These are phyloP conservation scores for Zalophus californianus DNA, from an alignment of 2,797 vertebrate genomes.

Conservation along the genomic window DNA sequence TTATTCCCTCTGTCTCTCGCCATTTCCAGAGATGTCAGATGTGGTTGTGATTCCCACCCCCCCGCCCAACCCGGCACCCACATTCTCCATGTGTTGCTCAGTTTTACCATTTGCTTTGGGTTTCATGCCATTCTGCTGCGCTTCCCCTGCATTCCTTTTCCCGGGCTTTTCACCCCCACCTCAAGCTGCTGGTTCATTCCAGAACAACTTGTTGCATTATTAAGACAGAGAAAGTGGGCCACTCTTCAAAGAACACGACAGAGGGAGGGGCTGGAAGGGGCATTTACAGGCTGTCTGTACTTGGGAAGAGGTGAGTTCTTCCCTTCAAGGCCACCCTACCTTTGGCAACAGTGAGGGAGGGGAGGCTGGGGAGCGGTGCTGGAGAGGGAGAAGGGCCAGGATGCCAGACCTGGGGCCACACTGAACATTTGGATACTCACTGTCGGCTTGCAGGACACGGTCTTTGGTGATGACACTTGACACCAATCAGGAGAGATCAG, in stretches of 20 bases:
- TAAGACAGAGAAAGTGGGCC: neutral
- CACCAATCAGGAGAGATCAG: neutral
- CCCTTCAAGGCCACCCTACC: neutral
- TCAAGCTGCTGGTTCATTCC: constrained; percentile 66
- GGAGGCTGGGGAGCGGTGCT: too few relatives aligned
- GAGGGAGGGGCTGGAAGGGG: neutral
- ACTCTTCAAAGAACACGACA: neutral
- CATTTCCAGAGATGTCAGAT: constrained; percentile 77
- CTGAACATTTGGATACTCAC: fast-evolving
- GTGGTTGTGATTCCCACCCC: constrained; percentile 71
- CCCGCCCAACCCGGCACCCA: constrained; percentile 53
- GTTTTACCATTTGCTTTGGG: constrained; percentile 81
- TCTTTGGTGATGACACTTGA: neutral
- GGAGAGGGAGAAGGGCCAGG: neutral
- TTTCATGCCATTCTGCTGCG: constrained; percentile 75
- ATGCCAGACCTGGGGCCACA: neutral
- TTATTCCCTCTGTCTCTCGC: constrained; percentile 71
- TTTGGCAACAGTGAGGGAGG: neutral
- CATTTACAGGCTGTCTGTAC: neutral
- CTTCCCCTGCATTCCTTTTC: constrained; percentile 68
- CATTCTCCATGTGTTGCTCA: constrained; percentile 78
- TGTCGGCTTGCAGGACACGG: neutral
- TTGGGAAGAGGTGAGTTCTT: neutral
- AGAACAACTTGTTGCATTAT: neutral
- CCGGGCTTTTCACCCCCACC: constrained; percentile 70